Evolutionary conservation across 2,113 vertebrate species (phyloP).

Genomic region (Symphodus melops): DNA sequence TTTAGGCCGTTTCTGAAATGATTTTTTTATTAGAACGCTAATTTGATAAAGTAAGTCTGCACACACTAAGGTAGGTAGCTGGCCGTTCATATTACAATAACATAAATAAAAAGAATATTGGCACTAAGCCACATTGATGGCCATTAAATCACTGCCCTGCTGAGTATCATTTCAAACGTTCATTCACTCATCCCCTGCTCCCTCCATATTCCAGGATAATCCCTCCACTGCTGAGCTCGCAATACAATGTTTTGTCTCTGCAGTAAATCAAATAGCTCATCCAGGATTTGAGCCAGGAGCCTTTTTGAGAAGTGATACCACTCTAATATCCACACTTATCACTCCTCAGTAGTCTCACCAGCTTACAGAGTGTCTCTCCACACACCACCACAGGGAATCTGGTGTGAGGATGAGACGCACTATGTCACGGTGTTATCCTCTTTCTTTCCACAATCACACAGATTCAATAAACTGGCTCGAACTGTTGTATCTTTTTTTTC

Average conservation of each 20-base stretch:
- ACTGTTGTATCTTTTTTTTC: constrained; percentile 1
- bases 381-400: constrained; percentile 28
- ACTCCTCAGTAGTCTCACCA: constrained; percentile 20
- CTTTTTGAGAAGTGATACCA: constrained; percentile 40
- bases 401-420: constrained; percentile 29
- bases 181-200: constrained; percentile 24
- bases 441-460: neutral
- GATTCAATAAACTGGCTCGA: constrained; percentile 11
- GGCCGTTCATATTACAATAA: neutral
- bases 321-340: constrained; percentile 37
- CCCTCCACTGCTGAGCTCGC: constrained; percentile 41
- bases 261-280: constrained; percentile 44
- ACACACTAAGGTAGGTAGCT: neutral
- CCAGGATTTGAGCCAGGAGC: constrained; percentile 41
- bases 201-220: constrained; percentile 39
- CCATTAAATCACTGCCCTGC: constrained; percentile 21
- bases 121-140: constrained; percentile 16
- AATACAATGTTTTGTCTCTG: constrained; percentile 37
- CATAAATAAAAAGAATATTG: neutral
- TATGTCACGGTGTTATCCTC: constrained; percentile 5
- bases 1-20: too few species aligned
- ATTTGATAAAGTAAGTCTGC: neutral
- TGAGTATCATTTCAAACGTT: constrained; percentile 30
- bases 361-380: constrained; percentile 35
- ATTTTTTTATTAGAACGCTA: neutral